Evolutionary conservation across 2,113 vertebrate genomes (phyloP), one percentile per base, ranked within the genome.

Genomic region (Chaetops frenatus): DNA sequence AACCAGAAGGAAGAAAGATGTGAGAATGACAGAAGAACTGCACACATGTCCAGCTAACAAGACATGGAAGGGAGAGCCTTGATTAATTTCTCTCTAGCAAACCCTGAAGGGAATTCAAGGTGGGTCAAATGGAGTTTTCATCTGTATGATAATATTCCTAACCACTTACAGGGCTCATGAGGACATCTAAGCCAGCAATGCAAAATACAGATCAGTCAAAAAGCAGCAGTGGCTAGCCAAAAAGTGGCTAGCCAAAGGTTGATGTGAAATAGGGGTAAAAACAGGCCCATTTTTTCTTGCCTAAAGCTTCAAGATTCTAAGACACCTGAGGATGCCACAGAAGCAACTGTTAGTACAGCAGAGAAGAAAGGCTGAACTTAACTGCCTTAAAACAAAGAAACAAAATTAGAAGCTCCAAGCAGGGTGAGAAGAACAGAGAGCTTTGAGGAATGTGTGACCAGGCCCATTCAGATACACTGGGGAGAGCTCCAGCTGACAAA

Each of bases 11-110:
- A 82, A 80, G 35, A 3, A 51, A 74, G 47, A 83, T 62, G 29
- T 42, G 53, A 76, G 36, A 77, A 67, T 48, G 53, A 27, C 24
- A 28, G 71, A 83, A 80, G 38, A 76, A 65, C 18, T 1, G 0
- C 31, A 48, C 50, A 24, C 1, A 9, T 1, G 7, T 78, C n/a
- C 27, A 56, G 38, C 27, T 31, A 61, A 21, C 0, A 0, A 88
- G 25, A 61, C 9, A 19, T 7, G 17, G 57, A 74, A 91, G 50
- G 28, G 81, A 61, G 19, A 92, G 10, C 13, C 81, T 84, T 62
- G 60, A 22, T 67, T 86, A 3, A 19, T 53, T 90, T 90, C 38
- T 96, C 54, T 67, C 12, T 61, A 40, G 44, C 27, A 93, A 71
- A 81, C 38, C 56, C 29, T 44, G 61, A 79, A 76, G 18, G 9